phyloP scores from a whole-genome alignment of 2,113 vertebrate genomes.

The Argyrosomus japonicus region DNA sequence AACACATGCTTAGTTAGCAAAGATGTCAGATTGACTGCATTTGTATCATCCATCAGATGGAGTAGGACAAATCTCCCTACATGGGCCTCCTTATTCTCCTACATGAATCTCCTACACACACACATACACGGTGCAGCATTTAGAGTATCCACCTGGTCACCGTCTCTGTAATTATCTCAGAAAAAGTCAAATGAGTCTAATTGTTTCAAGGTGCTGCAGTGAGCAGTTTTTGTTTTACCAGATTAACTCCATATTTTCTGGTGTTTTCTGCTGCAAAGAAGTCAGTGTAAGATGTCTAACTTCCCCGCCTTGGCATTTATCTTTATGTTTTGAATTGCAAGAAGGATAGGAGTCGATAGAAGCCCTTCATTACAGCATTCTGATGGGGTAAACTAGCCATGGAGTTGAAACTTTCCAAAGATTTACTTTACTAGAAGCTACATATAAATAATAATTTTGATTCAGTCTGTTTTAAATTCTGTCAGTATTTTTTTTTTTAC shows the following conservation, averaged over 20 bases:
- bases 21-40: conserved; percentile 84
- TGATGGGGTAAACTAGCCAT: neutral
- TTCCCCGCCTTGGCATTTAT: neutral
- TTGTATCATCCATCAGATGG: conserved; percentile 89
- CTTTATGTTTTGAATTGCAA: neutral
- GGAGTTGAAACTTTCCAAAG: too few species aligned
- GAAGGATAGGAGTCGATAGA: neutral
- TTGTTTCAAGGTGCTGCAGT: neutral
- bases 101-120: neutral
- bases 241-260: neutral
- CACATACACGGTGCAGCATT: neutral
- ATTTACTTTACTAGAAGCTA: too few species aligned
- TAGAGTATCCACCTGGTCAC: neutral
- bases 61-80: conserved; percentile 22
- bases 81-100: neutral
- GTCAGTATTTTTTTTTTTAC: too few species aligned
- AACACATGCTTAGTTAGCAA: conserved; percentile 84
- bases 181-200: neutral
- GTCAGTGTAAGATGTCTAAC: neutral
- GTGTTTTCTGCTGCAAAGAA: neutral
- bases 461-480: too few species aligned
- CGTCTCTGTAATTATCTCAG: neutral
- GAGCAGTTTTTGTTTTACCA: neutral
- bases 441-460: too few species aligned
- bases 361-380: neutral